Evolutionary conservation across 2,797 vertebrate genomes (phyloP).

Genomic region (Xiphorhynchus erythropygius): DNA sequence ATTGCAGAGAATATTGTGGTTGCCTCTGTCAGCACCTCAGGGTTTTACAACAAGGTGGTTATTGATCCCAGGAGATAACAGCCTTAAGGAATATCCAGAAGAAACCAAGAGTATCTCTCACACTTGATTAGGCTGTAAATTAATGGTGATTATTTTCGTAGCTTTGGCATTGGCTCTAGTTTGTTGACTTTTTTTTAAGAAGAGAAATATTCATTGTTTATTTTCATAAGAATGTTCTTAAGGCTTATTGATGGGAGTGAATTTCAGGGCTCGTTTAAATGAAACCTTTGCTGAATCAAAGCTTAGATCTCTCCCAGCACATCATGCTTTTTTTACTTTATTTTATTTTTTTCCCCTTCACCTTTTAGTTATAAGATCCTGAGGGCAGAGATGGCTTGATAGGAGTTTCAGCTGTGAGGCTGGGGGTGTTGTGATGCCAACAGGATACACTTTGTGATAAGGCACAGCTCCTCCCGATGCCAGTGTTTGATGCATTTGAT

Average conservation of each 20-base stretch:
- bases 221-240: neutral
- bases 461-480: neutral
- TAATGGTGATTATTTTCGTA: neutral
- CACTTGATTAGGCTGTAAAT: neutral
- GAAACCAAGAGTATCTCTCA: neutral
- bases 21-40: neutral
- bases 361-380: neutral
- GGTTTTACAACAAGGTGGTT: constrained; percentile 28
- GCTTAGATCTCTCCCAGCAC: neutral
- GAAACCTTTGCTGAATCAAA: neutral
- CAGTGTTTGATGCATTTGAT: neutral
- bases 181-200: neutral
- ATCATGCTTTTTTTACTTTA: fast-evolving
- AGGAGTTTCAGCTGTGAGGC: neutral
- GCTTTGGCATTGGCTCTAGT: neutral
- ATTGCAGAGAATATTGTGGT: neutral
- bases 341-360: neutral
- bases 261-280: neutral
- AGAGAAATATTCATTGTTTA: neutral
- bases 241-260: neutral
- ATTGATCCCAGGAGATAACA: constrained; percentile 39
- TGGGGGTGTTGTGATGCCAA: neutral
- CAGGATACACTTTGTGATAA: neutral
- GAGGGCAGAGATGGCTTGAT: constrained; percentile 34
- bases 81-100: neutral